Evolutionary conservation across 64 coral and sea anemone species (phyloP).

Genomic region (Trachythela sp.): DNA sequence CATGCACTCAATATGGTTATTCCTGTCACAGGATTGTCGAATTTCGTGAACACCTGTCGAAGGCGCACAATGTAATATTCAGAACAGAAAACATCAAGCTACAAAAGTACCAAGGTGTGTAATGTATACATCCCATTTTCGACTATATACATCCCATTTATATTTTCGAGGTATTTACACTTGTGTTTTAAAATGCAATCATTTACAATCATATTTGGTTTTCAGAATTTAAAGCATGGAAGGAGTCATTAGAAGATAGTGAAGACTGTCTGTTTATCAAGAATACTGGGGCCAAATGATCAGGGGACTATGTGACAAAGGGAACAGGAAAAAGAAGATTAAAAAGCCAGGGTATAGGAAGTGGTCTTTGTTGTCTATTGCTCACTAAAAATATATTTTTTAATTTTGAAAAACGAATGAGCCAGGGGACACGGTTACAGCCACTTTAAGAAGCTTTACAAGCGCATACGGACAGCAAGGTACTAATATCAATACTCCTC

Average conservation of each 20-base stretch:
- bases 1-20: constrained; percentile 28
- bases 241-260: neutral
- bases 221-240: neutral
- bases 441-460: neutral
- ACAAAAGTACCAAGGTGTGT: neutral
- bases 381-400: neutral
- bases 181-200: no score
- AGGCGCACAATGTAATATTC: constrained; percentile 22
- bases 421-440: neutral
- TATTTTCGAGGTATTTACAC: no score
- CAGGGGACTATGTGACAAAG: neutral
- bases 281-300: neutral
- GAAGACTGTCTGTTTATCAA: neutral
- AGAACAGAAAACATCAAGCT: constrained; percentile 18
- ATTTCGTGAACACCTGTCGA: constrained; percentile 24
- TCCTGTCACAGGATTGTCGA: constrained; percentile 29
- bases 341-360: neutral
- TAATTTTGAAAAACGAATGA: neutral
- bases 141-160: no score
- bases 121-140: neutral
- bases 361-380: neutral
- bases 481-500: neutral
- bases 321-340: neutral
- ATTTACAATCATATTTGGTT: no score
- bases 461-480: neutral